A percentile compares a stretch with the other conserved stretches of the same genome.
Conservation (phyloP, 2,797 vertebrate species). For the Pantherophis vulpinus region DNA sequence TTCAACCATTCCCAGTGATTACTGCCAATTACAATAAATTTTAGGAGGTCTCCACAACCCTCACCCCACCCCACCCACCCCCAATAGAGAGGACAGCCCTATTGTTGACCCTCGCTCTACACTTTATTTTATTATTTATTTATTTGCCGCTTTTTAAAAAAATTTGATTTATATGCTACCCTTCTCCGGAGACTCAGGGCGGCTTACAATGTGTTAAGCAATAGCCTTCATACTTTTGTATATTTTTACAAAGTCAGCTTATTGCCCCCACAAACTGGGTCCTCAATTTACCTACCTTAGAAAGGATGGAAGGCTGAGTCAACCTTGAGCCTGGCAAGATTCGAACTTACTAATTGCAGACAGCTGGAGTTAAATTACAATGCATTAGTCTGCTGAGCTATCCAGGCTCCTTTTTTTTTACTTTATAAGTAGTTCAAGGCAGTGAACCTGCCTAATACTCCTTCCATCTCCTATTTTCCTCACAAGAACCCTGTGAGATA, state of each 20-base stretch:
- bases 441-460: not conserved
- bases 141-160: not conserved
- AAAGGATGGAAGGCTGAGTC: too few species aligned
- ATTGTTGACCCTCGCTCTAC: not conserved
- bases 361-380: too few species aligned
- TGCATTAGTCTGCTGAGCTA: too few species aligned
- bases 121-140: not conserved
- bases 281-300: too few species aligned
- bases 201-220: too few species aligned
- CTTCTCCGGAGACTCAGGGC: too few species aligned
- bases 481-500: not conserved
- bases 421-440: not conserved
- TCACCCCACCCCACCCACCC: not conserved
- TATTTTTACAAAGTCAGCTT: too few species aligned
- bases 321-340: too few species aligned
- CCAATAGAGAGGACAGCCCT: not conserved
- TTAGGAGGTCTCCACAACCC: not conserved
- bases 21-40: not conserved
- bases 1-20: not conserved
- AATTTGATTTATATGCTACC: too few species aligned
- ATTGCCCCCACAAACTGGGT: too few species aligned
- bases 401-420: not conserved
- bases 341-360: too few species aligned
- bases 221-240: too few species aligned
- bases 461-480: not conserved